phyloP scores from a whole-genome alignment of 2,113 vertebrate genomes.

The Corythoichthys intestinalis region DNA sequence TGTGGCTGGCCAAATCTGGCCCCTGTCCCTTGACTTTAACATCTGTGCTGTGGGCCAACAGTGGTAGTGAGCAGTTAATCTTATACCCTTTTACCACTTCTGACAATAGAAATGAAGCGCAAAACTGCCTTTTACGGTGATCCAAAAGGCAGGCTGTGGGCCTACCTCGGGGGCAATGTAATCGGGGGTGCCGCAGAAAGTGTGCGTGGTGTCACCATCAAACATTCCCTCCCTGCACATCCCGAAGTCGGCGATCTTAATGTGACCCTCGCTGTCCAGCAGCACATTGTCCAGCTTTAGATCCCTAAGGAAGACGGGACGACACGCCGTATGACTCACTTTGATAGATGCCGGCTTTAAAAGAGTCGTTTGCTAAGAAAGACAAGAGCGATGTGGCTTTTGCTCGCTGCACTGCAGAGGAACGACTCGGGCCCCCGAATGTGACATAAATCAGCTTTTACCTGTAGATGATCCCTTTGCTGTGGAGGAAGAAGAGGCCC shows the following conservation, averaged over 20 bases:
- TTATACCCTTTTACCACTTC: neutral
- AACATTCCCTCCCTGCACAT: constrained; percentile 90
- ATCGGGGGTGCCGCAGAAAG: constrained; percentile 89
- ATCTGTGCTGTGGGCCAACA: neutral
- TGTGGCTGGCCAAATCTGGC: no score
- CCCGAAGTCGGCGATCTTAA: constrained; percentile 90
- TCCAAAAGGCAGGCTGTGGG: neutral
- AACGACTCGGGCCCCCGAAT: neutral
- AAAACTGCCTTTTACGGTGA: neutral
- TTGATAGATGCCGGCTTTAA: constrained; percentile 49
- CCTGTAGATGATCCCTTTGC: constrained; percentile 89
- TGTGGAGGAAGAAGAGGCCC: constrained; percentile 89
- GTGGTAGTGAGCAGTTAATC: neutral
- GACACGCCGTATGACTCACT: constrained; percentile 42
- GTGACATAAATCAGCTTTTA: constrained; percentile 41
- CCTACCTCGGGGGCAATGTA: constrained; percentile 89
- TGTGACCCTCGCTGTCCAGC: constrained; percentile 85
- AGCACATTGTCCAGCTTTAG: constrained; percentile 90
- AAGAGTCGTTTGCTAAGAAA: constrained; percentile 39
- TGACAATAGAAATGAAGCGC: neutral
- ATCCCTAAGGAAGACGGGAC: constrained; percentile 70
- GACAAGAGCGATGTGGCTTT: constrained; percentile 42
- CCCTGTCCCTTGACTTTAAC: no score
- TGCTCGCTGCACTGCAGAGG: constrained; percentile 6
- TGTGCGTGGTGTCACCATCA: constrained; percentile 79